Percentiles rank a stretch among this genome's conserved stretches.
phyloP scores from a whole-genome alignment of 1,140 invertebrate genomes.

The Goniozus legneri region DNA sequence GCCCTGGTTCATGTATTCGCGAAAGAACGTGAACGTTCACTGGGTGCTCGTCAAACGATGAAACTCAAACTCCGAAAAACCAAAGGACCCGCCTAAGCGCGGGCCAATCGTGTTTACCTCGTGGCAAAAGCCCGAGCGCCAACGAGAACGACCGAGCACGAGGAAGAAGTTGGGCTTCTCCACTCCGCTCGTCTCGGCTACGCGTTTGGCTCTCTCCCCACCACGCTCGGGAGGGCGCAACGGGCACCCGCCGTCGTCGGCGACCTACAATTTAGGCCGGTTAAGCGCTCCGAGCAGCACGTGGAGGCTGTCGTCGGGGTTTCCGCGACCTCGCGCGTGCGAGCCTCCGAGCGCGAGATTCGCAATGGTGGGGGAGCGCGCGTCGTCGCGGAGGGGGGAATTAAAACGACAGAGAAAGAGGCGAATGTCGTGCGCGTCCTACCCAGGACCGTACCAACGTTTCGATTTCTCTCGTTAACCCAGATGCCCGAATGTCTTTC shows the following conservation, averaged over 20 bases:
- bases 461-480: too few relatives aligned
- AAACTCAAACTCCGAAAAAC: constrained; percentile 25
- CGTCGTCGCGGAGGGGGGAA: too few relatives aligned
- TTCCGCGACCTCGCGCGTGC: constrained; percentile 36
- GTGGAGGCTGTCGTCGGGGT: constrained; percentile 48
- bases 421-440: too few relatives aligned
- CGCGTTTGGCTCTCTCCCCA: constrained; percentile 2
- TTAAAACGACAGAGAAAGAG: too few relatives aligned
- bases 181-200: constrained; percentile 1
- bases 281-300: constrained; percentile 40
- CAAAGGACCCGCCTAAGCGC: constrained; percentile 46
- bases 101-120: constrained; percentile 52
- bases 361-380: too few relatives aligned
- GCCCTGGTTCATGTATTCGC: too few relatives aligned
- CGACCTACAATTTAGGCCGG: constrained; percentile 51
- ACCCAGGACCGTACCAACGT: too few relatives aligned
- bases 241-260: too few relatives aligned
- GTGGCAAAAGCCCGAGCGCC: constrained; percentile 35
- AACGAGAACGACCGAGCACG: constrained; percentile 34
- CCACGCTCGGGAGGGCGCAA: constrained; percentile 2
- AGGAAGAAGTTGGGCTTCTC: neutral
- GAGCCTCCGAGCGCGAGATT: constrained; percentile 11
- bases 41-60: too few relatives aligned
- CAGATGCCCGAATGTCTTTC: too few relatives aligned
- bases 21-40: too few relatives aligned